These are phyloP conservation scores for Drosophila niveifrons DNA, from an alignment of 2,888 invertebrate species.

Conservation along the genomic window DNA sequence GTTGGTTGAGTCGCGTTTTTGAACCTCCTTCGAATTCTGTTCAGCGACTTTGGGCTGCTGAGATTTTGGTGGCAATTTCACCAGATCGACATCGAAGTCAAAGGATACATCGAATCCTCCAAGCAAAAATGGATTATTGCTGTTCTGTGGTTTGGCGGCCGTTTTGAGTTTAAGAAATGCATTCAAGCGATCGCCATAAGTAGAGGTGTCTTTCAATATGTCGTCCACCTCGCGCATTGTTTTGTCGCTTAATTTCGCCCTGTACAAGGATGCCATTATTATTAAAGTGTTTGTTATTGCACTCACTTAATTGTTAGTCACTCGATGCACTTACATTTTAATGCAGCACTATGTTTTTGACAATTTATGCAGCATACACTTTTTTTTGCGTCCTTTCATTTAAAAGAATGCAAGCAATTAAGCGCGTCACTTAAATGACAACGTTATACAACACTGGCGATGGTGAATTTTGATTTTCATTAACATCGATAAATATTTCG, in stretches of 20 bases:
- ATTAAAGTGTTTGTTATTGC: neutral
- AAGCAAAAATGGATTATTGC: conserved; percentile 28
- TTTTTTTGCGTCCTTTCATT: neutral
- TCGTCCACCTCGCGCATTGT: conserved; percentile 57
- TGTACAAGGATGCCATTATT: conserved; percentile 7
- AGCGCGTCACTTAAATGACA: conserved; percentile 13
- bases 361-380: neutral
- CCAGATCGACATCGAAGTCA: conserved; percentile 63
- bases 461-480: conserved; percentile 4
- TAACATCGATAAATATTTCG: conserved; percentile 10
- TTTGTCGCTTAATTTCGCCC: conserved; percentile 35
- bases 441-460: conserved; percentile 43
- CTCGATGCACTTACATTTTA: conserved; percentile 39
- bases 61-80: conserved; percentile 32
- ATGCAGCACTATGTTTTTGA: neutral
- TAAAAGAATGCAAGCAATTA: conserved; percentile 32
- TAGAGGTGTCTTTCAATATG: conserved; percentile 45
- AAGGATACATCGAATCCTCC: conserved; percentile 47
- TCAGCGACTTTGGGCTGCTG: neutral
- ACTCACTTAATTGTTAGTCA: too few relatives aligned
- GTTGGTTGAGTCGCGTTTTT: conserved; percentile 5
- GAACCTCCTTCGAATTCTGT: neutral
- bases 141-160: conserved; percentile 18
- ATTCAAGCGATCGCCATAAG: conserved; percentile 44
- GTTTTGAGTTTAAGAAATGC: conserved; percentile 54